Evolutionary conservation across 1,140 invertebrate genomes (phyloP), one percentile per base, ranked within the genome.

Genomic region (Mamestra configurata): DNA sequence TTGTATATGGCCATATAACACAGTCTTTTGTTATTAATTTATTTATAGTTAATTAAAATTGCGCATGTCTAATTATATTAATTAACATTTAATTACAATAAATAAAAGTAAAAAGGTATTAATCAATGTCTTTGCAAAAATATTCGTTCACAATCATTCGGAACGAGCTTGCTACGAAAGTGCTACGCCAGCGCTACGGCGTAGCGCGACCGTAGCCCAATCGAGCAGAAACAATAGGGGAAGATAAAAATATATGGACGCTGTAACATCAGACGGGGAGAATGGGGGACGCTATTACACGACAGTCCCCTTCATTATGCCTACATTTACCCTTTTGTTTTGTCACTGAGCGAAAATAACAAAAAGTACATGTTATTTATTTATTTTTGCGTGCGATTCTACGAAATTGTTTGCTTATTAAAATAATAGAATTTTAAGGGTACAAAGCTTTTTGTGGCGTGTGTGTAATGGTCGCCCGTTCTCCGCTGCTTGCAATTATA

Each of bases 181-280:
- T 37, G 57, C 73, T 77, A 76, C 73, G 73, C 27, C 31, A 40
- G 49, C 49, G 27, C 71, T 73, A 40, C 57, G 57, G 1, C 73
- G 73, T 77, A 77, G 73, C 73, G n/a, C 13, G 18, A 35, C 31
- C 73, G 40, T 61, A 76, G 73, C 35, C 22, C 20, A 76, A 76
- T 76, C 55, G 73, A 43, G 73, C 37, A 76, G 73, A 76, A 76
- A 61, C 15, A 31, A 77, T 64, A 51, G 73, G 73, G 57, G 18
- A 40, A 40, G 73, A 77, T 77, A 77, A 77, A 75, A 77, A 57
- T 73, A 73, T 57, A 73, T 57, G 35, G 53, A 27, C 11, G 22
- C 18, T 46, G 57, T 76, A 64, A 40, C 35, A 20, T 68, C 31
- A 64, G 59, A 64, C 59, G 8, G 59, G 59, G n/a, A 46, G 4